Base-by-base conservation (phyloP, 2,888 invertebrate species). In the Malthinus seriepunctatus region DNA sequence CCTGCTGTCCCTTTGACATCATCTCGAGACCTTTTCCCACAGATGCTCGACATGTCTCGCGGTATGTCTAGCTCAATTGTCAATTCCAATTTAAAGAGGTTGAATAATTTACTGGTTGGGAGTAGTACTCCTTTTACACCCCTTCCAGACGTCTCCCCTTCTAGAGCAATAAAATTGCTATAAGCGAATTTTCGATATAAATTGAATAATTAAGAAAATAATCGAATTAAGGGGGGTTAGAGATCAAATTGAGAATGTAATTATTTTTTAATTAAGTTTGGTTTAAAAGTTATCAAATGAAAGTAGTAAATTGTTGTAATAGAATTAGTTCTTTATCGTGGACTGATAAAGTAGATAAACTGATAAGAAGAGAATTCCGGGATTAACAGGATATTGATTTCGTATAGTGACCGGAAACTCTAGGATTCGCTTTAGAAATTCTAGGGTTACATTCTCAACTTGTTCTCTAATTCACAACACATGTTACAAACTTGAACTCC, bases 351-450 rank as follows among this genome's bases (percentile, higher is more conserved):
- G 50, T 57, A 57, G 62, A 59, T 59, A 59, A 62, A 56, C 55
- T 59, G 55, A 62, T 62, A 62, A 59, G 56, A 56, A 57, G 54
- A 51, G 55, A 62, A 59, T 60, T 54, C 62, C 39, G 33, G 62
- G 59, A 58, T 58, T 59, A 59, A 62, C 52, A 55, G 56, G 58
- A 56, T 59, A 59, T 62, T 55, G 62, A 59, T 62, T 62, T 52
- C 55, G 48, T 51, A n/a, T n/a, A 46, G 42, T 59, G 59, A 56
- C 59, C 62, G 62, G 62, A 62, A 62, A 62, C 52, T 50, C 51
- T 31, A 49, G 48, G 52, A 59, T 59, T 57, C 61, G 51, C 47
- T 51, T 56, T 59, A 47, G 56, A 59, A 49, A 55, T 62, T 62
- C 58, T 51, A 48, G 53, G 59, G 61, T 58, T 54, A 51, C 54